Conservation (phyloP, 2,113 vertebrate species). For the Malaclemys terrapin region DNA sequence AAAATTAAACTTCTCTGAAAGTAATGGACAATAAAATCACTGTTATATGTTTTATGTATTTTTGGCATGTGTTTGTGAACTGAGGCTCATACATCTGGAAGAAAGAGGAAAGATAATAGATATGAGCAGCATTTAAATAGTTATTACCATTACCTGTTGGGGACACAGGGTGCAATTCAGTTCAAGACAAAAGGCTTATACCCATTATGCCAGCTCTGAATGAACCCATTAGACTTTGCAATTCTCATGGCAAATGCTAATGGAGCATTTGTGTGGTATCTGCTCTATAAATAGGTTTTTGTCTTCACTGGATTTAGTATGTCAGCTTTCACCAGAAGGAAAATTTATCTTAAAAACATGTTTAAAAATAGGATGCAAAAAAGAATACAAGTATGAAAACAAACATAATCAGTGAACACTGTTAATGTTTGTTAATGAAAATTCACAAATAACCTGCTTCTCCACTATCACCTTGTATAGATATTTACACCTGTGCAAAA, state of each 20-base stretch:
- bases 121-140: background rate
- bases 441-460: background rate
- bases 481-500: fast-evolving
- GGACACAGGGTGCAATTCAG: background rate
- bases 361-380: background rate
- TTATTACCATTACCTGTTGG: background rate
- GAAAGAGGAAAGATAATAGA: background rate
- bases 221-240: background rate
- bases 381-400: background rate
- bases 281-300: fast-evolving
- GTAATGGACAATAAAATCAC: background rate
- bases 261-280: background rate
- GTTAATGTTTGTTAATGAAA: background rate
- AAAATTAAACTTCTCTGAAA: background rate
- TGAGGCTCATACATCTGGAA: background rate
- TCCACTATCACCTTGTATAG: background rate
- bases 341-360: background rate
- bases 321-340: background rate
- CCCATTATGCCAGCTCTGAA: background rate
- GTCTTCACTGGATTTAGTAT: background rate
- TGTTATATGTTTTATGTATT: background rate
- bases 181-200: background rate
- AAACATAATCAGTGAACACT: background rate
- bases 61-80: background rate
- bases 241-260: background rate